Conservation (phyloP, 2,888 invertebrate species). For the Eubasilissa splendida region DNA sequence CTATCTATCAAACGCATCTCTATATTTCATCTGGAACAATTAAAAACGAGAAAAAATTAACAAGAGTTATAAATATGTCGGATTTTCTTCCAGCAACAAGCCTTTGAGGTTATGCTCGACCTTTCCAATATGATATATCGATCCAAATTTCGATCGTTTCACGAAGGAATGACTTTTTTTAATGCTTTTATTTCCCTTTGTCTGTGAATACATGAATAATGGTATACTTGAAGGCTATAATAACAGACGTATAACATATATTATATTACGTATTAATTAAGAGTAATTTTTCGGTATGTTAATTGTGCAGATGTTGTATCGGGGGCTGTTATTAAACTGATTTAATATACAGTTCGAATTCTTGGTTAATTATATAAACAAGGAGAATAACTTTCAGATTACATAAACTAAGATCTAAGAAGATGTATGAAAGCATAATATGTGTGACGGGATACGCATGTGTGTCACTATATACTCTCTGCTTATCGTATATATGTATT, state of each 20-base stretch:
- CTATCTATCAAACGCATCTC: slow-evolving; percentile 58
- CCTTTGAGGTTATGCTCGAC: slow-evolving; percentile 33
- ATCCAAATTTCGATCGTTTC: slow-evolving; percentile 43
- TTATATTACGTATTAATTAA: slow-evolving; percentile 31
- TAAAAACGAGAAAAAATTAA: slow-evolving; percentile 56
- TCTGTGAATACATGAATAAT: slow-evolving; percentile 43
- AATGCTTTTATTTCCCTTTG: slow-evolving; percentile 52
- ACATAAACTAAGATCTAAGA: too few species aligned
- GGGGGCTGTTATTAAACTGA: slow-evolving; percentile 11
- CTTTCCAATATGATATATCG: slow-evolving; percentile 46
- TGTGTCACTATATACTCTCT: too few species aligned
- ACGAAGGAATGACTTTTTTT: slow-evolving; percentile 52
- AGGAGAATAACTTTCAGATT: too few species aligned
- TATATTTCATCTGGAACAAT: slow-evolving; percentile 55
- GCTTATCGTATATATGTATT: too few species aligned
- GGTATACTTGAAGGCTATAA: slow-evolving; percentile 31
- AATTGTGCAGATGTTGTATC: slow-evolving; percentile 21
- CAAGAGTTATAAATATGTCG: slow-evolving; percentile 55
- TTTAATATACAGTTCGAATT: slow-evolving; percentile 28
- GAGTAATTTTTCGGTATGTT: slow-evolving; percentile 19
- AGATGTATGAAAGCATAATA: too few species aligned
- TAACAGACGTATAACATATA: slow-evolving; percentile 10
- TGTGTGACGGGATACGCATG: too few species aligned
- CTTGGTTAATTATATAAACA: slow-evolving; percentile 6
- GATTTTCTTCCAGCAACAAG: slow-evolving; percentile 39